Evolutionary conservation across 1,140 invertebrate genomes (phyloP).

Genomic region (Sinonovacula constricta): DNA sequence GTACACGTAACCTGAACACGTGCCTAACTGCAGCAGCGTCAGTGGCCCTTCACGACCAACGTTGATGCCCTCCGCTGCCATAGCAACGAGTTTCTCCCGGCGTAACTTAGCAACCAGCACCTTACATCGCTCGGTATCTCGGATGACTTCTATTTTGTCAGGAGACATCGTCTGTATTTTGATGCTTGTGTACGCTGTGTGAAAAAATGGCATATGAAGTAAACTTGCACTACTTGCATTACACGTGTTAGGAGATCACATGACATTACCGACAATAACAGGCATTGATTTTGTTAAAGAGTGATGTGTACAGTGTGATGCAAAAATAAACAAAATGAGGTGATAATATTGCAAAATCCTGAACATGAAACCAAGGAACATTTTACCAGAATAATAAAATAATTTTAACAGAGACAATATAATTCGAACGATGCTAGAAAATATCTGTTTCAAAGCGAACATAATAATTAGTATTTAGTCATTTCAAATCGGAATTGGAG

Average conservation of each 20-base stretch:
- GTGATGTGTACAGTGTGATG: neutral
- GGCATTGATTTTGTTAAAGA: neutral
- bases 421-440: no score
- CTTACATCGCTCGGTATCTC: slow-evolving; percentile 16
- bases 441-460: no score
- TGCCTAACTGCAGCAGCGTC: slow-evolving; percentile 45
- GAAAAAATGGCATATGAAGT: neutral
- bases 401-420: no score
- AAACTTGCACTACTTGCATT: neutral
- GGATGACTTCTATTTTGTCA: slow-evolving; percentile 15
- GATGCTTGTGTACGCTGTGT: slow-evolving; percentile 20
- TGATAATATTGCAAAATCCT: no score
- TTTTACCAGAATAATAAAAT: no score
- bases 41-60: slow-evolving; percentile 42
- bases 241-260: neutral
- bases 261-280: neutral
- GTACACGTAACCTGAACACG: slow-evolving; percentile 39
- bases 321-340: no score
- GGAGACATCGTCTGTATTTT: slow-evolving; percentile 20
- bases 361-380: no score
- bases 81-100: slow-evolving; percentile 36
- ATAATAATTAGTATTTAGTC: no score
- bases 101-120: slow-evolving; percentile 36
- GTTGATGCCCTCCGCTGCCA: slow-evolving; percentile 48
- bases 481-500: no score